A percentile compares a stretch with the other conserved stretches of the same genome.
These are phyloP conservation scores for Gymnoscopelus braueri DNA, from an alignment of 2,797 vertebrate genomes.

Conservation along the genomic window DNA sequence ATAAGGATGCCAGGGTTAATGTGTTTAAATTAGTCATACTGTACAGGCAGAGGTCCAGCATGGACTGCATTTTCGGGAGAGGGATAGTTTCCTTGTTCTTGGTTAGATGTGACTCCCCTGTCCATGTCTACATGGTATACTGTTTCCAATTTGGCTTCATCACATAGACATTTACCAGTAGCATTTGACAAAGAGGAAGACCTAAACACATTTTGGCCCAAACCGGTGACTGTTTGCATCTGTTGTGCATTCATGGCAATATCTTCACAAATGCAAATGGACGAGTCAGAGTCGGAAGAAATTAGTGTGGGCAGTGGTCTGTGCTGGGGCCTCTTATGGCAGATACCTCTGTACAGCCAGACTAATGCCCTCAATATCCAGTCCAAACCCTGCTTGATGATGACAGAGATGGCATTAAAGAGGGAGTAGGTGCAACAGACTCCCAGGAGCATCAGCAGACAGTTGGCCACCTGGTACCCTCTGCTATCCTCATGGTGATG, in stretches of 20 bases:
- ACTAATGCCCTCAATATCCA: constrained; percentile 55
- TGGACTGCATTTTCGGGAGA: neutral
- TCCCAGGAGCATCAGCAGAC: constrained; percentile 69
- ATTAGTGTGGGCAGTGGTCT: constrained; percentile 15
- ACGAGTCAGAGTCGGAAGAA: constrained; percentile 20
- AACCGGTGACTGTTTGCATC: constrained; percentile 10
- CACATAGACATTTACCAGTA: constrained; percentile 43
- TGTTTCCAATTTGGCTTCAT: constrained; percentile 49
- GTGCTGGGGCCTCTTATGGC: neutral
- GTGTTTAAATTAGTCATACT: too few relatives aligned
- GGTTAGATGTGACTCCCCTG: neutral
- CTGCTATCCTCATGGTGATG: constrained; percentile 47
- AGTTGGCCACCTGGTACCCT: constrained; percentile 67
- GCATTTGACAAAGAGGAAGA: constrained; percentile 3
- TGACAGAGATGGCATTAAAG: constrained; percentile 67
- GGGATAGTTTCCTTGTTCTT: neutral
- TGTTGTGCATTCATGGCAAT: constrained; percentile 18
- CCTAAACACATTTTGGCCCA: constrained; percentile 27
- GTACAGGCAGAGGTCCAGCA: neutral
- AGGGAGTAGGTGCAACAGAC: constrained; percentile 76
- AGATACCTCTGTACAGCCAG: constrained; percentile 8
- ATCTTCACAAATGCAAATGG: constrained; percentile 21
- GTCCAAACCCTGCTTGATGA: constrained; percentile 71
- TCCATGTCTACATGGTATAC: constrained; percentile 28
- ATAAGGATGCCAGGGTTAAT: too few relatives aligned